phyloP scores from a whole-genome alignment of 2,797 vertebrate species.

The Fundulus diaphanus region DNA sequence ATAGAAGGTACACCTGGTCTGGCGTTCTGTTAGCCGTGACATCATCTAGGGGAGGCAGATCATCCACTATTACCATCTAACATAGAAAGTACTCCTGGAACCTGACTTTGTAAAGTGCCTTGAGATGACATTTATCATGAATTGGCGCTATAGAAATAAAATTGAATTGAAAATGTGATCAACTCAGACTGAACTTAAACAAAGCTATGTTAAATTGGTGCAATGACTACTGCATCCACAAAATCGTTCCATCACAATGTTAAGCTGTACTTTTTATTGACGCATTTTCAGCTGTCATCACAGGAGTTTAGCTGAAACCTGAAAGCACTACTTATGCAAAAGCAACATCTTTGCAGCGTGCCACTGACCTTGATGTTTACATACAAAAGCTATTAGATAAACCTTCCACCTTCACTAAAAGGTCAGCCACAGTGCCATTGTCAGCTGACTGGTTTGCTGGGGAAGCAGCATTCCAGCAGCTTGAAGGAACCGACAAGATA shows the following conservation, averaged over 20 bases:
- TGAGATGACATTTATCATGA: too few species aligned
- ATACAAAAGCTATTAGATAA: too few species aligned
- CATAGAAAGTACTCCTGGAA: too few species aligned
- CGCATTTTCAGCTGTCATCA: background rate
- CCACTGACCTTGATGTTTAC: background rate
- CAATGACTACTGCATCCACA: background rate
- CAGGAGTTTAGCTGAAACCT: background rate
- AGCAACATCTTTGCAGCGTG: background rate
- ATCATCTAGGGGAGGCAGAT: too few species aligned
- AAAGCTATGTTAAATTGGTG: background rate
- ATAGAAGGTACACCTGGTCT: too few species aligned
- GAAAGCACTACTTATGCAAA: background rate
- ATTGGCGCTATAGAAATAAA: too few species aligned
- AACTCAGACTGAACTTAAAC: background rate
- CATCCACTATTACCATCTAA: too few species aligned
- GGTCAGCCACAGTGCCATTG: background rate
- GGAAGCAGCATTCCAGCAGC: background rate
- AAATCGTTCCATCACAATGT: background rate
- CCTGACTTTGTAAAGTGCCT: too few species aligned
- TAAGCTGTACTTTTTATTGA: background rate
- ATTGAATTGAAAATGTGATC: background rate
- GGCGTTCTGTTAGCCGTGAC: too few species aligned
- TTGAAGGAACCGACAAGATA: background rate
- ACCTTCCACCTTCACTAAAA: background rate
- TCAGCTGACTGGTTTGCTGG: background rate